Evolutionary conservation across 2,113 vertebrate species (phyloP).

Genomic region (Diadophis punctatus): DNA sequence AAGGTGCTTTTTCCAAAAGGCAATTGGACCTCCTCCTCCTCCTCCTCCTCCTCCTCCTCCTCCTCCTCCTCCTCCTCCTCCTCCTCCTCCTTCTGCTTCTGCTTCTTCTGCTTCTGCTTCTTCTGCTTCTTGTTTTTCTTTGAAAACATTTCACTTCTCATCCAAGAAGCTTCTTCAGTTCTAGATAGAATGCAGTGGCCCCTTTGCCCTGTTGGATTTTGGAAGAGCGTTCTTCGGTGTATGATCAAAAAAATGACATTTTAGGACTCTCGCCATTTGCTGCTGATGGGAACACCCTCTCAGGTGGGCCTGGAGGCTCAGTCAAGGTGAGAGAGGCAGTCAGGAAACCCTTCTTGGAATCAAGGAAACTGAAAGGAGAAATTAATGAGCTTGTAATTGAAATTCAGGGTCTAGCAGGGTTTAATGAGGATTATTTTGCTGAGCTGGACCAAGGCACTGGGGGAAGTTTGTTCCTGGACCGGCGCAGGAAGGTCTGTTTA

Average conservation of each 20-base stretch:
- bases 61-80: too few species aligned
- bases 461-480: constrained; percentile 7
- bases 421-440: background rate
- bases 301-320: constrained; percentile 55
- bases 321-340: constrained; percentile 39
- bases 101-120: too few species aligned
- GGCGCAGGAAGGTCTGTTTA: background rate
- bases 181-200: too few species aligned
- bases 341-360: background rate
- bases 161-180: too few species aligned
- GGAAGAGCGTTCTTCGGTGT: background rate
- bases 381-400: constrained; percentile 41
- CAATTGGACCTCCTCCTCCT: too few species aligned
- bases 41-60: too few species aligned
- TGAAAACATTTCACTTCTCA: too few species aligned
- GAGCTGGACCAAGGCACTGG: background rate
- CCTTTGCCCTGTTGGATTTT: constrained; percentile 10
- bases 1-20: too few species aligned
- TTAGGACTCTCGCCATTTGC: constrained; percentile 53
- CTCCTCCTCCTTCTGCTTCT: too few species aligned
- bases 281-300: constrained; percentile 63
- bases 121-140: too few species aligned
- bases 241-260: constrained; percentile 51
- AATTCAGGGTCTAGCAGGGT: constrained; percentile 2
- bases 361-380: constrained; percentile 32